phyloP scores from a whole-genome alignment of 2,888 invertebrate genomes.

The Dicyrtoma fusca region DNA sequence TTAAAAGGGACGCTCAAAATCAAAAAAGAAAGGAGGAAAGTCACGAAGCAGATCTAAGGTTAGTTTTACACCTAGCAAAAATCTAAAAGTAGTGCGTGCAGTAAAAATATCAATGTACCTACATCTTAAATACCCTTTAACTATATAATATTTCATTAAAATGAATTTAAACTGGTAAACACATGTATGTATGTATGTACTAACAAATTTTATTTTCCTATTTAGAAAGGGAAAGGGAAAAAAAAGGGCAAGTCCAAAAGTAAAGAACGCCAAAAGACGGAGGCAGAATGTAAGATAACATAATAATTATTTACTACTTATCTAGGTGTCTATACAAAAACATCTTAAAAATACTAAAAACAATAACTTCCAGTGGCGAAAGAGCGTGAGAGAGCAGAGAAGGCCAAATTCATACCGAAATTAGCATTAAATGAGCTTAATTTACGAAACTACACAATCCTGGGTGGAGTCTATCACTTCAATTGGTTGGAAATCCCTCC shows the following conservation, averaged over 20 bases:
- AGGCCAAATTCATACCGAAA: slow-evolving; percentile 61
- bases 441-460: slow-evolving; percentile 72
- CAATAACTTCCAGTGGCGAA: slow-evolving; percentile 47
- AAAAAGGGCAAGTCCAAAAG: slow-evolving; percentile 46
- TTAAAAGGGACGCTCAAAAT: slow-evolving; percentile 26
- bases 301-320: too few relatives aligned
- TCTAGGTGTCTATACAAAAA: too few relatives aligned
- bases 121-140: too few relatives aligned
- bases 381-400: slow-evolving; percentile 58
- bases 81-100: neutral
- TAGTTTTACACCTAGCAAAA: too few relatives aligned
- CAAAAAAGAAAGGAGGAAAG: slow-evolving; percentile 16
- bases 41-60: slow-evolving; percentile 29
- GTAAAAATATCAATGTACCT: too few relatives aligned
- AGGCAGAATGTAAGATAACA: slow-evolving; percentile 50
- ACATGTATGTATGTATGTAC: neutral
- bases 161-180: neutral
- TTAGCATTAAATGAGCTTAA: slow-evolving; percentile 69
- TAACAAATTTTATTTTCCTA: slow-evolving; percentile 1
- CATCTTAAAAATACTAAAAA: slow-evolving; percentile 18
- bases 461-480: slow-evolving; percentile 76
- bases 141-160: too few relatives aligned
- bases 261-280: slow-evolving; percentile 50
- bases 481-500: slow-evolving; percentile 77
- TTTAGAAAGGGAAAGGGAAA: slow-evolving; percentile 39